Conservation (phyloP, 2,797 vertebrate genomes). For the Sphenodon punctatus region DNA sequence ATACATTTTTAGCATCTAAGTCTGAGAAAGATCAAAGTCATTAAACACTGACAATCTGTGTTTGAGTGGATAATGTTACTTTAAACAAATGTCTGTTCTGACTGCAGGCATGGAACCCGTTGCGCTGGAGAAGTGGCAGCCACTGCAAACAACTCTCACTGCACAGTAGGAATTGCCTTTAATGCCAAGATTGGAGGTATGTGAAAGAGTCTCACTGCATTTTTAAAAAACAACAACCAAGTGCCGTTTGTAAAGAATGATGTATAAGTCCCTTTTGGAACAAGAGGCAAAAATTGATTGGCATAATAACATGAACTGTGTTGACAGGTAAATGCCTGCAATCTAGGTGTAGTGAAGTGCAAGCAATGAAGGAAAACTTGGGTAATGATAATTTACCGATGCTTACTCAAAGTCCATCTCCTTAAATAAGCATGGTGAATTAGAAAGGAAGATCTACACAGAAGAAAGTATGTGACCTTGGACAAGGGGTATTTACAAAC, state of each 20-base stretch:
- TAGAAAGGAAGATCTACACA: background rate
- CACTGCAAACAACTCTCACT: constrained; percentile 97
- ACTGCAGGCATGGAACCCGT: constrained; percentile 93
- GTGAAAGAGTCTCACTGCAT: constrained; percentile 41
- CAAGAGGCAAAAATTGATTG: constrained; percentile 7
- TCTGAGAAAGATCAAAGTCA: background rate
- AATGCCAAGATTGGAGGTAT: constrained; percentile 97
- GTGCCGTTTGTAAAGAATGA: constrained; percentile 10
- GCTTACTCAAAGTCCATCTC: background rate
- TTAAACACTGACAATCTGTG: constrained; percentile 8
- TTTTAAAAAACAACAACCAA: background rate
- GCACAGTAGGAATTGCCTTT: constrained; percentile 97
- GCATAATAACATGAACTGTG: background rate
- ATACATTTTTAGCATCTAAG: background rate
- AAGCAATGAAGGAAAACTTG: constrained; percentile 19
- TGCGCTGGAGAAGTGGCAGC: constrained; percentile 98
- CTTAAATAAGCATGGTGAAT: background rate
- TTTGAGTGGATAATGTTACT: constrained; percentile 3
- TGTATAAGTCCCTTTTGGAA: constrained; percentile 27
- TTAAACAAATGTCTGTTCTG: constrained; percentile 70
- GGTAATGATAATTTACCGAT: background rate
- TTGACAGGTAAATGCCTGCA: background rate
- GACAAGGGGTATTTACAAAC: too few relatives aligned
- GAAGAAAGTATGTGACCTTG: background rate
- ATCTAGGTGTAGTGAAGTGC: background rate